Base-by-base conservation (phyloP, 2,888 invertebrate genomes). In the Buathra laborator region DNA sequence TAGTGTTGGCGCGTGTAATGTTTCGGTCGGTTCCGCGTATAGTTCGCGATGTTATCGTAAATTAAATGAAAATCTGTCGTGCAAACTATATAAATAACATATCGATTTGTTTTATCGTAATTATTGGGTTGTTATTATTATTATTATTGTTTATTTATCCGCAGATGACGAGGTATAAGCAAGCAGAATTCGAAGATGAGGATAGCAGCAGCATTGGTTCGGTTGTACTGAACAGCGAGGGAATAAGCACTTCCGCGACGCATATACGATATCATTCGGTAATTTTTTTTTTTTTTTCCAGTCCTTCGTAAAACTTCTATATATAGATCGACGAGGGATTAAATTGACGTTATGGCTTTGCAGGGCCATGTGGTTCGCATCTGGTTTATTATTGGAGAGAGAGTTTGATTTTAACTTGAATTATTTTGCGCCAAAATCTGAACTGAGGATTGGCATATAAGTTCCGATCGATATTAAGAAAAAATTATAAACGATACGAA, bases 161-260 rank as follows among this genome's bases (percentile, higher is more conserved):
- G 3, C 95, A 98, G 98, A 98, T 98, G 98, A 97, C 97, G 89
- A 96, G 97, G 87, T 98, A 98, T 93, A 97, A 97, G 94, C 97
- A 97, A 94, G 97, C 97, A 32, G 97, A 97, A 90, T 97, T 98
- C 90, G 97, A 97, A 93, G 97, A 97, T 91, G 97, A 97, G 87
- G 98, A 98, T 92, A 96, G 96, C 29, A 97, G 96, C 89, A 97
- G 97, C 91, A 96, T 97, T 90, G 97, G 97, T 89, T 97, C 97
- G 72, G 97, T 97, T 46, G 97, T 97, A 89, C 95, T 98, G 86
- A 97, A 97, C 87, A 94, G 93, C 88, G 97, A 97, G 94, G 97
- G 97, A 0, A 96, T 97, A 62, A 95, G 96, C 68, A 96, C 97
- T 1, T 97, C 97, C 0, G 96, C 97, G 12, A 97, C 97, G 64